These are phyloP conservation scores for Rhinolophus sinicus DNA, from an alignment of 2,113 vertebrate genomes.

Conservation along the genomic window DNA sequence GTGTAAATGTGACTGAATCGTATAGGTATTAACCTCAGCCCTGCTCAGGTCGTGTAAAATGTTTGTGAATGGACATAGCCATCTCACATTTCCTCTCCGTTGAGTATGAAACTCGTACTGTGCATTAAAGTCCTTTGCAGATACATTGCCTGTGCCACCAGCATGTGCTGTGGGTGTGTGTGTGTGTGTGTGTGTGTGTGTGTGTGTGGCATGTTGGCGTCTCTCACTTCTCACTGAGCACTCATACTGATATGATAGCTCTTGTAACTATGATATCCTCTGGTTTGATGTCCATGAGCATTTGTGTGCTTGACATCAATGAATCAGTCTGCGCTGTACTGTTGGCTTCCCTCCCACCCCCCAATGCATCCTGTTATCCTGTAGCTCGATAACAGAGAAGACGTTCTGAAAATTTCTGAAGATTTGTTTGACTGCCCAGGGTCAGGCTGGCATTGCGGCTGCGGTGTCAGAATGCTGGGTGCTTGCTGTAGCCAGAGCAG, in stretches of 20 bases:
- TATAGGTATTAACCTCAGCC: background rate
- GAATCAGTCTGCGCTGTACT: background rate
- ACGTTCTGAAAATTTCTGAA: background rate
- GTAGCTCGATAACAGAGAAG: background rate
- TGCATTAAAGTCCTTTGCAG: background rate
- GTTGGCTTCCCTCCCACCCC: background rate
- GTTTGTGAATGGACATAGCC: background rate
- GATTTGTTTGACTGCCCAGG: background rate
- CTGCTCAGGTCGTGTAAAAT: background rate
- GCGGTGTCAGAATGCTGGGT: background rate
- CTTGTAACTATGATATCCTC: accelerated
- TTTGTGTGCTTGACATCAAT: background rate
- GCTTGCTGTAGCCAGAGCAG: background rate
- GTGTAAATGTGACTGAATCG: background rate
- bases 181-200: background rate
- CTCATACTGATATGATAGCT: background rate
- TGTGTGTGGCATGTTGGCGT: background rate
- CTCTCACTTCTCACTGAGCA: background rate
- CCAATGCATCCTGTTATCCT: background rate
- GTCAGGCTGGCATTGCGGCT: background rate
- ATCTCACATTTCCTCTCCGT: background rate
- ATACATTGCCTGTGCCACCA: background rate
- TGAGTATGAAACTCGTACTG: background rate
- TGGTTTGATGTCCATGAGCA: background rate
- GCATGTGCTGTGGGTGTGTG: background rate